These are phyloP conservation scores for Pseudomyrmex pallidus DNA, from an alignment of 1,140 invertebrate genomes.

Conservation along the genomic window DNA sequence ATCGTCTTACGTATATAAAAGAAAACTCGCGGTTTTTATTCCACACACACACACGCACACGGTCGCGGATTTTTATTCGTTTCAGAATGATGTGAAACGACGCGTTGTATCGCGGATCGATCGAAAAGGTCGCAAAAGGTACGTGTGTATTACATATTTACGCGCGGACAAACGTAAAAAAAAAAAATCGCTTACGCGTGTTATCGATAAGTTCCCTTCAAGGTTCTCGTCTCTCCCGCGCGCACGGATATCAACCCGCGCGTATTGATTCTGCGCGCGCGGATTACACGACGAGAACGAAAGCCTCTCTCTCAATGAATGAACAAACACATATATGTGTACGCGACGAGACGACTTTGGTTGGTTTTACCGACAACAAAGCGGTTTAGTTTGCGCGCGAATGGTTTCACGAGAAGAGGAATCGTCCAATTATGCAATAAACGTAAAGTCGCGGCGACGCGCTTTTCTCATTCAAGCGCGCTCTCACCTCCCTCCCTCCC, in stretches of 20 bases:
- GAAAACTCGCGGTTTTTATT: slow-evolving; percentile 10
- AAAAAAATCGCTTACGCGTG: slow-evolving; percentile 7
- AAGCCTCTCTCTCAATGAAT: too few relatives aligned
- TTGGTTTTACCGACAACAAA: too few relatives aligned
- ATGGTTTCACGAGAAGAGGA: too few relatives aligned
- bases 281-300: too few relatives aligned
- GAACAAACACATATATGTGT: too few relatives aligned
- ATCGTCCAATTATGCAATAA: too few relatives aligned
- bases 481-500: too few relatives aligned
- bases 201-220: slow-evolving; percentile 15
- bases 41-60: too few relatives aligned
- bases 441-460: too few relatives aligned
- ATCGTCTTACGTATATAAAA: slow-evolving; percentile 5
- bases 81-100: neutral
- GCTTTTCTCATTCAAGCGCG: too few relatives aligned
- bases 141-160: neutral
- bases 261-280: neutral
- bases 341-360: too few relatives aligned
- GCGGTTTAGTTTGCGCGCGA: too few relatives aligned
- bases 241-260: neutral
- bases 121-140: slow-evolving; percentile 12
- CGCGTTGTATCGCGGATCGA: slow-evolving; percentile 14
- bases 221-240: neutral
- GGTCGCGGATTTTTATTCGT: slow-evolving; percentile 19
- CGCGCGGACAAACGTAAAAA: neutral